Percentiles rank a stretch among this genome's conserved stretches.
phyloP scores from a whole-genome alignment of 1,140 invertebrate genomes.

The Schlechtendalia chinensis region DNA sequence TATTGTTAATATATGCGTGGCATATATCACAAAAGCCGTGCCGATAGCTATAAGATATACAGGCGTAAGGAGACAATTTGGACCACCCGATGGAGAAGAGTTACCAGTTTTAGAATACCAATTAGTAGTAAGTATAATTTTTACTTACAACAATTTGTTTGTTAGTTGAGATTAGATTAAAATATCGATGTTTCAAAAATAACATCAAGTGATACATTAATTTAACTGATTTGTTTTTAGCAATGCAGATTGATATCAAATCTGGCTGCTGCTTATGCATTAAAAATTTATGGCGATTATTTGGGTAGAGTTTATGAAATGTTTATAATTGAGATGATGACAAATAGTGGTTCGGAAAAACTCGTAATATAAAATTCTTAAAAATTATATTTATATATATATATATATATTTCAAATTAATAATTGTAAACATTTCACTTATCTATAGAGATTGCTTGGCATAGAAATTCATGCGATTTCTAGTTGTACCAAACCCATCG shows the following conservation, averaged over 20 bases:
- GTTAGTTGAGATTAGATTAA: conserved; percentile 63
- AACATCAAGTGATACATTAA: conserved; percentile 55
- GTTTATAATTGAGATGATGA: conserved; percentile 62
- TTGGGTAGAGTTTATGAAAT: conserved; percentile 61
- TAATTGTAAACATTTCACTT: no score
- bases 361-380: conserved; percentile 37
- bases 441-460: conserved; percentile 64
- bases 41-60: conserved; percentile 88
- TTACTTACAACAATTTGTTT: conserved; percentile 63
- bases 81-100: conserved; percentile 71
- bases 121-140: conserved; percentile 65
- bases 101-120: conserved; percentile 88
- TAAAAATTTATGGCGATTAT: conserved; percentile 69
- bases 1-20: conserved; percentile 70
- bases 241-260: conserved; percentile 91
- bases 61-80: conserved; percentile 79
- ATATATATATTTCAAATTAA: neutral
- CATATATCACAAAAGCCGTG: conserved; percentile 69
- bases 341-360: conserved; percentile 60
- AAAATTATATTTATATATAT: neutral
- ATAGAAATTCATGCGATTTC: conserved; percentile 90
- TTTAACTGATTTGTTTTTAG: conserved; percentile 60
- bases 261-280: conserved; percentile 76
- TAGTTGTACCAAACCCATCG: conserved; percentile 81
- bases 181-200: neutral